Base-by-base conservation (phyloP, 1,140 invertebrate species). In the Leptopilina clavipes region DNA sequence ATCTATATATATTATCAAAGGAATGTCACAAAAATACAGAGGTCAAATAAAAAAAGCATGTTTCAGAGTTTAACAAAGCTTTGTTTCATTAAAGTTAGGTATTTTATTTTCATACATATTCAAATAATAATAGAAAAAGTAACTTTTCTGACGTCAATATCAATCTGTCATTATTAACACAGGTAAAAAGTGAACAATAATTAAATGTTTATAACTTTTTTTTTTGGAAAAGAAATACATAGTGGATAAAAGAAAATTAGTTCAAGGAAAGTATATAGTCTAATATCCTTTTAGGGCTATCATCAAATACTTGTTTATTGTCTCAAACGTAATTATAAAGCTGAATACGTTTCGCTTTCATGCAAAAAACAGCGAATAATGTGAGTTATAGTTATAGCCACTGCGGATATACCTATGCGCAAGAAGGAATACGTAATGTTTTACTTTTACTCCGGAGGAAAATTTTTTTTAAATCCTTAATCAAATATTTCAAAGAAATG, bases 281-380 rank as follows among this genome's bases (percentile, higher is more conserved):
- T n/a, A n/a, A n/a, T n/a, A n/a, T n/a, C n/a, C n/a, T n/a, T n/a
- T n/a, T n/a, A n/a, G n/a, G n/a, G 22, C 56, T 65, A 65, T 31
- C 25, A 37, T 31, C 22, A 65, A 65, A 25, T 65, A 11, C 56
- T 65, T 31, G 25, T 65, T 65, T 31, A 65, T 65, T 65, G 56
- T 65, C 56, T 31, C 10, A 37, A 12, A 25, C 56, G 14, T 65
- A 65, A 31, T 65, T n/a, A 65, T 65, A 11, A 65, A 31, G 56
- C 22, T n/a, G n/a, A n/a, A n/a, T n/a, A n/a, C n/a, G n/a, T n/a
- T 65, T 65, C 25, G 22, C 56, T 65, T 65, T 65, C 56, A 65
- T 65, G 22, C 19, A n/a, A 31, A 65, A 11, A 65, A 65, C 22
- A 22, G 56, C 22, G 22, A 65, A 65, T 25, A 31, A 65, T 65